Percentiles rank a stretch among this genome's conserved stretches.
phyloP scores from a whole-genome alignment of 2,888 invertebrate species.

The Dicycla oo region DNA sequence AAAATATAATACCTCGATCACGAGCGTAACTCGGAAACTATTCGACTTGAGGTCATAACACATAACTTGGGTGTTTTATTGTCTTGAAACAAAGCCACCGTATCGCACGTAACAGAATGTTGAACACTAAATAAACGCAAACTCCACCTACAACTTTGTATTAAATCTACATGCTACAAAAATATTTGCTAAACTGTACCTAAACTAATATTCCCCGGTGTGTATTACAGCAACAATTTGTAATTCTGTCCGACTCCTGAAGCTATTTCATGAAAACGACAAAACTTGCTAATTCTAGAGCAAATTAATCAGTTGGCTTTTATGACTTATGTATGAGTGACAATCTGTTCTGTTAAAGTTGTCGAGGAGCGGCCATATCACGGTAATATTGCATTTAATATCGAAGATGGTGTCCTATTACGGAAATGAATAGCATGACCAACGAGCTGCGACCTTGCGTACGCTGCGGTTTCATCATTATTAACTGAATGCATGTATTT shows the following conservation, averaged over 20 bases:
- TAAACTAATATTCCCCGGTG: constrained; percentile 45
- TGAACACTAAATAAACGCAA: constrained; percentile 67
- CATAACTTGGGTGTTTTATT: constrained; percentile 78
- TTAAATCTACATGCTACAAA: constrained; percentile 61
- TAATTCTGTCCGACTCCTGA: constrained; percentile 28
- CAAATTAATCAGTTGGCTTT: constrained; percentile 43
- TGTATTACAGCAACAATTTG: constrained; percentile 53
- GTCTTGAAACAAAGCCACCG: constrained; percentile 71
- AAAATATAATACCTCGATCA: constrained; percentile 71
- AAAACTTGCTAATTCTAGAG: constrained; percentile 38
- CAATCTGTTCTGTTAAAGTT: constrained; percentile 32
- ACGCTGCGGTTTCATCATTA: constrained; percentile 73
- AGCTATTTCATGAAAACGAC: constrained; percentile 40
- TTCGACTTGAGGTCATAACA: constrained; percentile 76
- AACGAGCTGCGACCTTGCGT: constrained; percentile 75
- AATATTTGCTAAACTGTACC: constrained; percentile 66
- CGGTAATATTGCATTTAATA: constrained; percentile 69
- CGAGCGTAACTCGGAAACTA: constrained; percentile 75
- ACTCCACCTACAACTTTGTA: constrained; percentile 60
- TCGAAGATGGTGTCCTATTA: constrained; percentile 74
- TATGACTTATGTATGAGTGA: constrained; percentile 30
- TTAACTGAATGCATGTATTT: constrained; percentile 53
- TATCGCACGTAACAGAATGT: constrained; percentile 63
- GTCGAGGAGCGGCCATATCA: constrained; percentile 40
- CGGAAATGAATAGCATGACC: constrained; percentile 81